These are phyloP conservation scores for Lepidostoma basale DNA, from an alignment of 1,140 invertebrate genomes.

Conservation along the genomic window DNA sequence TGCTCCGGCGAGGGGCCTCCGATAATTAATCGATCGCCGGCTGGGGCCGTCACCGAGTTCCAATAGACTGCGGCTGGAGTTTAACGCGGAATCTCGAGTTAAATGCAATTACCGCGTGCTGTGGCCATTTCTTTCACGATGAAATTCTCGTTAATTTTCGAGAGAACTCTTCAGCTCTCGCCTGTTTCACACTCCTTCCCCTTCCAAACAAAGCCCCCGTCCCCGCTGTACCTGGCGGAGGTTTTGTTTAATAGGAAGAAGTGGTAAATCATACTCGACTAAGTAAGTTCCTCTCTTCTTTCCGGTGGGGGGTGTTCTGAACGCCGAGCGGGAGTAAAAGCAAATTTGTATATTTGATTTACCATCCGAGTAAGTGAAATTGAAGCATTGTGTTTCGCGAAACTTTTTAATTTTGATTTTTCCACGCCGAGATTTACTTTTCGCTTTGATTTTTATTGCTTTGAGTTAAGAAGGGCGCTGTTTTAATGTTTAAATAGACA, in stretches of 20 bases:
- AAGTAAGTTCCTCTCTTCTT: constrained; percentile 24
- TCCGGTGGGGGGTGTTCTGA: not conserved
- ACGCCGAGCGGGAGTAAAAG: not conserved
- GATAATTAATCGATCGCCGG: too few relatives aligned
- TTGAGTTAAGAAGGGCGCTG: too few relatives aligned
- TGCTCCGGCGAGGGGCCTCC: too few relatives aligned
- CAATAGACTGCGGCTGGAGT: too few relatives aligned
- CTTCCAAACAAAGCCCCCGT: constrained; percentile 19
- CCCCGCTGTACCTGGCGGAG: constrained; percentile 19
- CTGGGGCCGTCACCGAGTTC: too few relatives aligned
- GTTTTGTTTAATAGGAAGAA: constrained; percentile 31
- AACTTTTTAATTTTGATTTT: too few relatives aligned
- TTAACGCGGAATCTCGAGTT: too few relatives aligned
- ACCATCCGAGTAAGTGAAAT: not conserved
- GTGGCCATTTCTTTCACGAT: constrained; percentile 23
- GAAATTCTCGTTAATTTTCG: constrained; percentile 28
- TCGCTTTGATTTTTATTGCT: too few relatives aligned
- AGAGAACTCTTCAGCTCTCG: not conserved
- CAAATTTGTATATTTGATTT: constrained; percentile 23
- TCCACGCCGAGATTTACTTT: too few relatives aligned
- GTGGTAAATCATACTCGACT: constrained; percentile 31
- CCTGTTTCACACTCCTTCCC: not conserved
- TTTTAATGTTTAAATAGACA: too few relatives aligned
- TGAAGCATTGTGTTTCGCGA: not conserved
- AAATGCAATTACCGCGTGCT: constrained; percentile 21